Base-by-base conservation (phyloP, 2,113 vertebrate species). In the Callipepla squamata region DNA sequence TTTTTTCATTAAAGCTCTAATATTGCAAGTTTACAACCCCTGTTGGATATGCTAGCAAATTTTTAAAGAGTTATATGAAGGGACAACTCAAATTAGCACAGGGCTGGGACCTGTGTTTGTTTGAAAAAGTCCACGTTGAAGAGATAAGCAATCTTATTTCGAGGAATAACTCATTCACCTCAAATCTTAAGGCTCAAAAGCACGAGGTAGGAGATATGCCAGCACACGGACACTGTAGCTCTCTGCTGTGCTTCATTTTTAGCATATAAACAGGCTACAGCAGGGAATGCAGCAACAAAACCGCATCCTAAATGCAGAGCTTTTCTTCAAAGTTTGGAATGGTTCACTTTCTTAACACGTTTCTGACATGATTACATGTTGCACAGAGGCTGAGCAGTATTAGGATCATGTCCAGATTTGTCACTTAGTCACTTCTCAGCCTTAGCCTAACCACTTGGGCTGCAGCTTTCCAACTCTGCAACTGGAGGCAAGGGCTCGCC, bases 141-240 rank as follows among this genome's bases (percentile, higher is more conserved):
- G 30, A 66, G 30, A n/a, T 36, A 93, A 80, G 44, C 13, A 26
- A n/a, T 30, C 66, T 83, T 42, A 67, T 85, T 95, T 91, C n/a
- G 76, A 89, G 67, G 23, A 95, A 58, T 87, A 87, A 79, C n/a
- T 91, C 9, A 15, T 59, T 80, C 17, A 74, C 44, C 30, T 30
- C 55, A 90, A 86, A 86, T 51, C 13, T 30, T 48, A 42, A 90
- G 34, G 19, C 38, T 74, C 32, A 85, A 81, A 96, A 90, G 14
- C 57, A 42, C 34, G 55, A 74, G 34, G 11, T 2, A 63, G 38
- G 25, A 70, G 32, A 90, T 57, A 59, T 7, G 12, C 20, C 2
- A 1, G 48, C 17, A 26, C 42, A 78, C 0, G 0, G 42, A 47
- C 57, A 23, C 25, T 0, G 0, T 12, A 79, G 21, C 44, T 79